A percentile compares a stretch with the other conserved stretches of the same genome.
These are phyloP conservation scores for Callopanchax toddi DNA, from an alignment of 2,113 vertebrate species.

Conservation along the genomic window DNA sequence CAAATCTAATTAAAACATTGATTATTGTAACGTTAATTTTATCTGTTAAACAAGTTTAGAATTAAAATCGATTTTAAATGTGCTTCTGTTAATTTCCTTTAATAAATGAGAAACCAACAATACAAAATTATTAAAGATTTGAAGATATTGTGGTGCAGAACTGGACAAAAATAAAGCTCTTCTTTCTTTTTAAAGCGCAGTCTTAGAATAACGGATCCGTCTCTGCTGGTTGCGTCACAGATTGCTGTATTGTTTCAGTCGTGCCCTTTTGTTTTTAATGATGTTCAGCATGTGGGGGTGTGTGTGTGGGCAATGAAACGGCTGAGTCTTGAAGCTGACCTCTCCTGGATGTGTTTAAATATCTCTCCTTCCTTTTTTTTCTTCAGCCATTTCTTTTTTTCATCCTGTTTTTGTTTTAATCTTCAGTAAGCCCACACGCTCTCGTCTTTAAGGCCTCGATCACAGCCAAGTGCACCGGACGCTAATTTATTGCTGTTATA, in stretches of 20 bases:
- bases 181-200: background rate
- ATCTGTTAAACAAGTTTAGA: too few species aligned
- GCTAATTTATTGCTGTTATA: conserved; percentile 62
- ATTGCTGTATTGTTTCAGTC: conserved; percentile 53
- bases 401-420: conserved; percentile 15
- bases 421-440: conserved; percentile 4
- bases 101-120: background rate
- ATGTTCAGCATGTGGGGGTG: conserved; percentile 60
- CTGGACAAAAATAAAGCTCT: background rate
- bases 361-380: conserved; percentile 21
- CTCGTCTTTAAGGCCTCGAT: conserved; percentile 35
- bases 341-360: conserved; percentile 50
- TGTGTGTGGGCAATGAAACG: conserved; percentile 64
- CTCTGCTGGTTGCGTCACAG: conserved; percentile 44
- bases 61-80: too few species aligned
- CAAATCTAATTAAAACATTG: too few species aligned
- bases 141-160: background rate
- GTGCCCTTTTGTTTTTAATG: conserved; percentile 68
- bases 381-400: conserved; percentile 17
- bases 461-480: conserved; percentile 35
- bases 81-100: background rate
- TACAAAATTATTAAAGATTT: background rate
- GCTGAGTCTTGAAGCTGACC: conserved; percentile 59
- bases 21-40: too few species aligned
- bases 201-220: conserved; percentile 5